A percentile compares a stretch with the other conserved stretches of the same genome.
Evolutionary conservation across 2,888 invertebrate genomes (phyloP).

Genomic region (Phaedon cochleariae): DNA sequence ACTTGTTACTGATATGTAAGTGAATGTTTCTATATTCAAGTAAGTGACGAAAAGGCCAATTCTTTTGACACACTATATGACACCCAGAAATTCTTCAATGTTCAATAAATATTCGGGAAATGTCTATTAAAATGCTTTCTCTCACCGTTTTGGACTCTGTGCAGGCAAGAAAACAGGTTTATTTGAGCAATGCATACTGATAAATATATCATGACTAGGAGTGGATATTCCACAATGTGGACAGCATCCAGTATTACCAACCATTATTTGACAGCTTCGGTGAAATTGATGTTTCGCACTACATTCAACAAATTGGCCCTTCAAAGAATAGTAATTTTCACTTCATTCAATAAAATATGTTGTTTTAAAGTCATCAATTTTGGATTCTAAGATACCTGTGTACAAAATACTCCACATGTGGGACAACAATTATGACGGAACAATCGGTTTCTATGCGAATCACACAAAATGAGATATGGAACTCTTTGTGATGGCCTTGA

Average conservation of each 20-base stretch:
- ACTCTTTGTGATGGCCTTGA: slow-evolving; percentile 76
- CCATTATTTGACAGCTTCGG: slow-evolving; percentile 70
- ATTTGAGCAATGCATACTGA: slow-evolving; percentile 71
- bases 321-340: slow-evolving; percentile 53
- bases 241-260: slow-evolving; percentile 65
- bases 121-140: slow-evolving; percentile 15
- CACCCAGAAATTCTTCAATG: no score
- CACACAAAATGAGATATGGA: slow-evolving; percentile 83
- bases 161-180: slow-evolving; percentile 71
- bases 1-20: no score
- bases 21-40: no score
- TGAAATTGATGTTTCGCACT: slow-evolving; percentile 83
- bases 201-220: slow-evolving; percentile 66
- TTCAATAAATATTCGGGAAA: no score
- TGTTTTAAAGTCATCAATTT: no score
- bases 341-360: no score
- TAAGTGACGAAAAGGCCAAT: no score
- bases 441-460: slow-evolving; percentile 79
- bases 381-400: slow-evolving; percentile 70
- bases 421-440: slow-evolving; percentile 88
- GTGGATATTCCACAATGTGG: slow-evolving; percentile 77
- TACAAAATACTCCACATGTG: slow-evolving; percentile 88
- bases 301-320: slow-evolving; percentile 86
- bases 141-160: slow-evolving; percentile 61
- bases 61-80: no score